Evolutionary conservation across 2,888 invertebrate genomes (phyloP).

Genomic region (Pollenia amentaria): DNA sequence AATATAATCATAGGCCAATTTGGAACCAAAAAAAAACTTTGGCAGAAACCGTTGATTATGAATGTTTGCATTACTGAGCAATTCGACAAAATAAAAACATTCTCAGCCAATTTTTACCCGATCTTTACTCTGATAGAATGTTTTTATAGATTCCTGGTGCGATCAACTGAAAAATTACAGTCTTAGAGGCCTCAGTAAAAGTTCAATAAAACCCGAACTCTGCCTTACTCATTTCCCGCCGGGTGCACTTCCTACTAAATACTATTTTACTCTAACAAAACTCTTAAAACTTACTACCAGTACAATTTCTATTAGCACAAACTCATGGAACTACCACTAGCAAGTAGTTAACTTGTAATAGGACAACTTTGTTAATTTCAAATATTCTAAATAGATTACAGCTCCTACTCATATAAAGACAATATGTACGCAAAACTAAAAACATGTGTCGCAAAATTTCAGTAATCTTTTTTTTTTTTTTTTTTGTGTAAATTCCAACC

Average conservation of each 20-base stretch:
- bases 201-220: too few relatives aligned
- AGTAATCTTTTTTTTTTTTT: constrained; percentile 2
- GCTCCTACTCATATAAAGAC: constrained; percentile 14
- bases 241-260: neutral
- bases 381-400: constrained; percentile 52
- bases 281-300: neutral
- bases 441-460: constrained; percentile 36
- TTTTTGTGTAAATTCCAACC: constrained; percentile 23
- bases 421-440: constrained; percentile 14
- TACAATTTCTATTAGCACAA: constrained; percentile 33
- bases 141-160: too few relatives aligned
- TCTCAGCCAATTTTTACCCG: too few relatives aligned
- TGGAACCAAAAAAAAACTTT: too few relatives aligned
- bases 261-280: neutral
- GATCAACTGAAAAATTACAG: too few relatives aligned
- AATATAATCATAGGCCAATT: too few relatives aligned
- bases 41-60: too few relatives aligned
- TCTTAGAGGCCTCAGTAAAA: too few relatives aligned
- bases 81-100: too few relatives aligned
- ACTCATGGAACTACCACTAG: constrained; percentile 18
- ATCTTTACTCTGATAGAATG: too few relatives aligned
- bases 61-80: too few relatives aligned
- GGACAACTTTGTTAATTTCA: constrained; percentile 56
- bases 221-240: neutral
- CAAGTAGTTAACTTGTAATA: constrained; percentile 47